These are phyloP conservation scores for Bos indicus DNA, from an alignment of 2,113 vertebrate species.

Conservation along the genomic window DNA sequence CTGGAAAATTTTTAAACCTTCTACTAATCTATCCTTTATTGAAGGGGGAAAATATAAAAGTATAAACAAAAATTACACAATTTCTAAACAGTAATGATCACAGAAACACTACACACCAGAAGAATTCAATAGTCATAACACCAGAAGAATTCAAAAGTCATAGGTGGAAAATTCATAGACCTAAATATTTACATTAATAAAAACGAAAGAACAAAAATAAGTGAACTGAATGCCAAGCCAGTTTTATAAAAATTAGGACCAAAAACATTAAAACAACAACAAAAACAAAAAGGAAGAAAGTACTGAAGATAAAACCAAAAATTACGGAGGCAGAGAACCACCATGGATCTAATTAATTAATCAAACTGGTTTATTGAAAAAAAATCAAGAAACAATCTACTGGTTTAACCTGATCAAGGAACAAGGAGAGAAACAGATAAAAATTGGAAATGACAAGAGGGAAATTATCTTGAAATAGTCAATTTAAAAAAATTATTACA, in stretches of 20 bases:
- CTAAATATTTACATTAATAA: neutral
- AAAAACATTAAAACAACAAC: neutral
- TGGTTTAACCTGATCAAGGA: neutral
- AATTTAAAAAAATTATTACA: neutral
- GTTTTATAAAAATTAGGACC: neutral
- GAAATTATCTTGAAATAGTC: neutral
- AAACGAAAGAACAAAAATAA: constrained; percentile 27
- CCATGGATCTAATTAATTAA: neutral
- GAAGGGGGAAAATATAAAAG: neutral
- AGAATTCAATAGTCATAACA: neutral
- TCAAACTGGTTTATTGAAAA: neutral
- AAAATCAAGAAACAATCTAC: neutral
- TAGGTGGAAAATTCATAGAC: neutral
- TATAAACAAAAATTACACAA: neutral
- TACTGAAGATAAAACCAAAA: neutral
- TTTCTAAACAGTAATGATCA: constrained; percentile 16
- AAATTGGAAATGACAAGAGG: neutral
- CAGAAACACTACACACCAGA: neutral
- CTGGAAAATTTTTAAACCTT: neutral
- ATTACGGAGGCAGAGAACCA: neutral
- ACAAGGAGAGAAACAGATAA: neutral
- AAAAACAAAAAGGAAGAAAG: neutral
- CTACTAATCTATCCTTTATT: neutral
- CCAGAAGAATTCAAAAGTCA: neutral
- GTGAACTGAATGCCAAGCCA: neutral